Conservation (phyloP, 1,140 invertebrate genomes). For the Drosophila bocqueti region DNA sequence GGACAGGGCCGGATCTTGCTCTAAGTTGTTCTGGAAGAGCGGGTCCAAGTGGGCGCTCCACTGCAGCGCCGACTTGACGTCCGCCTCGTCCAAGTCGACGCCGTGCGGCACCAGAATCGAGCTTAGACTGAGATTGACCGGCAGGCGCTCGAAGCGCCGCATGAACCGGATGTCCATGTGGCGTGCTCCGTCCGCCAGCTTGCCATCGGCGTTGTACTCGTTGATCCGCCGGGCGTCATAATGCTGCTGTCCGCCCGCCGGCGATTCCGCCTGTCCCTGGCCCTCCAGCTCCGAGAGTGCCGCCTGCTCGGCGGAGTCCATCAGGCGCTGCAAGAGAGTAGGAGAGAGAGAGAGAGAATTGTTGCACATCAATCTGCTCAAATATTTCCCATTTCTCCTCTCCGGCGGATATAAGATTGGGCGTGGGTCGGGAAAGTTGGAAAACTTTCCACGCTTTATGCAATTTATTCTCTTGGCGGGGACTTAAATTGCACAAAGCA, state of each 20-base stretch:
- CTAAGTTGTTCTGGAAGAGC: conserved; percentile 96
- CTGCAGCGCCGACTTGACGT: conserved; percentile 94
- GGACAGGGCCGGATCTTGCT: conserved; percentile 94
- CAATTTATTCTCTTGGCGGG: conserved; percentile 69
- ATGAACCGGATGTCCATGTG: conserved; percentile 89
- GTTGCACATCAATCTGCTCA: conserved; percentile 19
- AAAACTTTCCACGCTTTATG: conserved; percentile 70
- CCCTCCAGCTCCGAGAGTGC: conserved; percentile 88
- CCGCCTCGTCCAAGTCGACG: conserved; percentile 90
- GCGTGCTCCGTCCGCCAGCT: conserved; percentile 88
- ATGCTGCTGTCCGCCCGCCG: conserved; percentile 85
- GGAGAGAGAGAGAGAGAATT: conserved; percentile 1
- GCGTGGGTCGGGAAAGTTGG: conserved; percentile 3
- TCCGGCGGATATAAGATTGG: conserved; percentile 5
- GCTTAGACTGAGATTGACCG: conserved; percentile 94
- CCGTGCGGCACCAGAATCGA: conserved; percentile 95
- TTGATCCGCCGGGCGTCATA: conserved; percentile 91
- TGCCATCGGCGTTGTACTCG: conserved; percentile 89
- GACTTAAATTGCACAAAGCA: conserved; percentile 78
- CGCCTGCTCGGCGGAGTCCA: conserved; percentile 94
- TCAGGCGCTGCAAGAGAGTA: conserved; percentile 89
- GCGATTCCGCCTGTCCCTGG: conserved; percentile 52
- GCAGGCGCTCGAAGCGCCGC: conserved; percentile 92
- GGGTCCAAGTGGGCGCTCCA: conserved; percentile 97
- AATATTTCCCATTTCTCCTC: conserved; percentile 15